phyloP scores from a whole-genome alignment of 2,113 vertebrate species.

The Oplegnathus fasciatus region DNA sequence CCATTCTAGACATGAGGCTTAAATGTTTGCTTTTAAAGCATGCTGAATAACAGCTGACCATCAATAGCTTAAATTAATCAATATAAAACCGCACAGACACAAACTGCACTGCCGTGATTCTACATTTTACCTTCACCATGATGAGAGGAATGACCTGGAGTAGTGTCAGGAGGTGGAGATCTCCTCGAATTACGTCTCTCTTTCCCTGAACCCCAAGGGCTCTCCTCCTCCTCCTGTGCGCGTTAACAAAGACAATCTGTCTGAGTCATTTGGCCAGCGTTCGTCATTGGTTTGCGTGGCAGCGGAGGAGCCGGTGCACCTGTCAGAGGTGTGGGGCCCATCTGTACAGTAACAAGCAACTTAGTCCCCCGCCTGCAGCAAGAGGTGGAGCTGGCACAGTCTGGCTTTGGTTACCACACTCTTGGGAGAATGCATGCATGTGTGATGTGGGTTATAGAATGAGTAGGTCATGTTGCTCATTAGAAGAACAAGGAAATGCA shows the following conservation, averaged over 20 bases:
- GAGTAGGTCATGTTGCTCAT: constrained; percentile 52
- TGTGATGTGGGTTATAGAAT: constrained; percentile 36
- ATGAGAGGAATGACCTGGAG: constrained; percentile 39
- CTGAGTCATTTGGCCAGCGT: constrained; percentile 27
- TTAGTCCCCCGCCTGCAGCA: constrained; percentile 69
- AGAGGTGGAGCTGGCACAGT: constrained; percentile 59
- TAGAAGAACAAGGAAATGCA: constrained; percentile 55
- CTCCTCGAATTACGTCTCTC: constrained; percentile 69
- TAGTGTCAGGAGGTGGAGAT: constrained; percentile 52
- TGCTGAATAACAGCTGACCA: neutral
- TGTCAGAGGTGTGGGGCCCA: constrained; percentile 73
- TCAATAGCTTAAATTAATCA: neutral
- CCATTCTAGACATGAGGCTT: neutral
- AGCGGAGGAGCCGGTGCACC: constrained; percentile 53
- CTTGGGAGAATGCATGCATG: constrained; percentile 40
- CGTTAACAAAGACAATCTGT: constrained; percentile 64
- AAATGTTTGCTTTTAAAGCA: constrained; percentile 11
- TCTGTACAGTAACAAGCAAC: constrained; percentile 71
- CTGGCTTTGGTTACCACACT: constrained; percentile 65
- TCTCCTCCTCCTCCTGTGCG: constrained; percentile 38
- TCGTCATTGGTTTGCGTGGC: constrained; percentile 37
- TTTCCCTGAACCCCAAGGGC: constrained; percentile 39
- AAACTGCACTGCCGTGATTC: constrained; percentile 9
- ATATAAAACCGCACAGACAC: constrained; percentile 1
- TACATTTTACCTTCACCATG: constrained; percentile 5